A percentile compares a stretch with the other conserved stretches of the same genome.
Conservation (phyloP, 1,140 invertebrate genomes). For the Cataglyphis hispanica region DNA sequence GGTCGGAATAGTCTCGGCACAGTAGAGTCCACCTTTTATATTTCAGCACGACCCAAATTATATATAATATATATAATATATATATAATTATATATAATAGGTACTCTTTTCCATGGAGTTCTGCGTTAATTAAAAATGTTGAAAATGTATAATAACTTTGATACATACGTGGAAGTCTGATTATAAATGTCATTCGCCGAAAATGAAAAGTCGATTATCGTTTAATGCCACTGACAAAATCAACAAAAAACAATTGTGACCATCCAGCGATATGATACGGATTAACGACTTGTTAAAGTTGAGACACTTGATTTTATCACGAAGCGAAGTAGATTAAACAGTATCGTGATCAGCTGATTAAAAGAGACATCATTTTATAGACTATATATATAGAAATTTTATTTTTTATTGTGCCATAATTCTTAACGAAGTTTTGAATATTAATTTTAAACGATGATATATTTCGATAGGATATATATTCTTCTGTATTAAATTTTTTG, state of each 20-base stretch:
- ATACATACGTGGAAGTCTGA: slow-evolving; percentile 2
- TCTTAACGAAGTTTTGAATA: not conserved
- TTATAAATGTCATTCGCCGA: slow-evolving; percentile 26
- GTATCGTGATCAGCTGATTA: not conserved
- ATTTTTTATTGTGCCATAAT: not conserved
- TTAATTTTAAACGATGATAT: not conserved
- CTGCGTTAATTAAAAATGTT: slow-evolving; percentile 35
- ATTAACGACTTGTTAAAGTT: not conserved
- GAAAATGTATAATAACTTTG: slow-evolving; percentile 40
- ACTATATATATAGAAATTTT: no score
- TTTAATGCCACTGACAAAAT: slow-evolving; percentile 10
- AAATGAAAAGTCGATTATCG: slow-evolving; percentile 38
- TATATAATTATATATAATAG: no score
- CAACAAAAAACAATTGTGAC: not conserved
- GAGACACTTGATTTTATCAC: not conserved
- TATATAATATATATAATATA: no score
- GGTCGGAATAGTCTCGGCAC: not conserved
- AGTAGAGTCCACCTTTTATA: slow-evolving; percentile 35
- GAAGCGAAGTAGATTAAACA: not conserved
- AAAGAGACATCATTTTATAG: slow-evolving; percentile 9
- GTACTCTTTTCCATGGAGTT: not conserved
- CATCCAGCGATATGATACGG: not conserved
- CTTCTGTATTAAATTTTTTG: not conserved
- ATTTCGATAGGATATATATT: not conserved
- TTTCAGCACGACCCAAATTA: slow-evolving; percentile 22